These are phyloP conservation scores for Temnothorax rugatulus DNA, from an alignment of 2,888 invertebrate species.

Conservation along the genomic window DNA sequence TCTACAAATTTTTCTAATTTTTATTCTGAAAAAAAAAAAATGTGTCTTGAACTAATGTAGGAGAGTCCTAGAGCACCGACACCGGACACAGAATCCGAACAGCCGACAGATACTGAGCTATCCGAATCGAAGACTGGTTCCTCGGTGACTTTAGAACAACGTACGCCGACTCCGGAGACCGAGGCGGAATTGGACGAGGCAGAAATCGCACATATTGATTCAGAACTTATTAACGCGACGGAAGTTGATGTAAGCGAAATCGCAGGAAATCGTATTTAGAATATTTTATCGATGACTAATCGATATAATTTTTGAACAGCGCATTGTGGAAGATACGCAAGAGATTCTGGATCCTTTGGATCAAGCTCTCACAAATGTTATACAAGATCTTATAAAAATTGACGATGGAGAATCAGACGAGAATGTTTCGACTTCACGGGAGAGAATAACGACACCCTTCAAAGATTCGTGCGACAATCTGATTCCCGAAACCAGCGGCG, in stretches of 20 bases:
- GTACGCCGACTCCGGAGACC: conserved; percentile 80
- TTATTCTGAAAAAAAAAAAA: background rate
- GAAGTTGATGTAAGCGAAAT: conserved; percentile 44
- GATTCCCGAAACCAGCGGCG: background rate
- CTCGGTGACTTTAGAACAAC: conserved; percentile 74
- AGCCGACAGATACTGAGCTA: conserved; percentile 82
- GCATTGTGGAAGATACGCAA: conserved; percentile 38
- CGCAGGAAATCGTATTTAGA: background rate
- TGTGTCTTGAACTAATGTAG: conserved; percentile 65
- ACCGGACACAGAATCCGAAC: conserved; percentile 84
- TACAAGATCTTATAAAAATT: conserved; percentile 81
- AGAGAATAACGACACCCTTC: background rate
- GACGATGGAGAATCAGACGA: conserved; percentile 56
- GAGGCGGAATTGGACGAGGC: conserved; percentile 76
- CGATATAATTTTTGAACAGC: conserved; percentile 34
- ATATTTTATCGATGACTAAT: conserved; percentile 1
- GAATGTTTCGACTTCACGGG: conserved; percentile 31
- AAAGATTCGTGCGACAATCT: conserved; percentile 8
- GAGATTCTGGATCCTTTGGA: conserved; percentile 81
- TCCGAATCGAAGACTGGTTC: conserved; percentile 81
- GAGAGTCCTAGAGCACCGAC: conserved; percentile 80
- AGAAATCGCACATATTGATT: conserved; percentile 43
- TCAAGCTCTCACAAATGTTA: conserved; percentile 82
- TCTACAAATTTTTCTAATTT: conserved; percentile 15
- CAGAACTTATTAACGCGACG: background rate